phyloP scores from a whole-genome alignment of 1,140 invertebrate genomes.

The Orius insidiosus region DNA sequence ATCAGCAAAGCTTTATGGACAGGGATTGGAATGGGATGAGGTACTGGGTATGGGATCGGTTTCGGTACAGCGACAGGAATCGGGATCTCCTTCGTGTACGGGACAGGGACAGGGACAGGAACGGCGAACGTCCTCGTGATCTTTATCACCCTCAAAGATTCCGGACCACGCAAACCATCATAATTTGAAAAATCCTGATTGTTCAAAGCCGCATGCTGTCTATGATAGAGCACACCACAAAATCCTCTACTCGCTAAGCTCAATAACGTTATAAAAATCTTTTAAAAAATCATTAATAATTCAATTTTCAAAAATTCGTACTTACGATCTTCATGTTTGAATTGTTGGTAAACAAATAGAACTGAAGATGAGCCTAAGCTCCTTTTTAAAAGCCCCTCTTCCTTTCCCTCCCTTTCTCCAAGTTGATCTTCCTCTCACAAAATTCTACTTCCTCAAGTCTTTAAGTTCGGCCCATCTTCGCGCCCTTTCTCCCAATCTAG shows the following conservation, averaged over 20 bases:
- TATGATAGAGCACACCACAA: neutral
- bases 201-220: neutral
- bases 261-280: neutral
- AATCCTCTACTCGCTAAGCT: neutral
- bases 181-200: neutral
- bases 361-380: no score
- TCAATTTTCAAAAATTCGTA: neutral
- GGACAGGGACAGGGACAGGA: neutral
- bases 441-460: no score
- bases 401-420: no score
- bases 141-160: slow-evolving; percentile 1
- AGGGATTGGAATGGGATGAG: no score
- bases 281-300: neutral
- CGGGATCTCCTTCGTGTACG: neutral
- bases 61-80: neutral
- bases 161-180: neutral
- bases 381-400: no score
- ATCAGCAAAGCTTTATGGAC: neutral
- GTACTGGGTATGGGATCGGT: neutral
- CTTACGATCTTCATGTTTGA: no score
- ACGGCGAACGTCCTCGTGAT: slow-evolving; percentile 5
- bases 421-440: no score
- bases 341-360: no score
- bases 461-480: no score
- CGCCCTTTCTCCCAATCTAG: no score